A percentile compares a stretch with the other conserved stretches of the same genome.
phyloP scores from a whole-genome alignment of 2,888 invertebrate genomes.

The Linnaemya tessellans region DNA sequence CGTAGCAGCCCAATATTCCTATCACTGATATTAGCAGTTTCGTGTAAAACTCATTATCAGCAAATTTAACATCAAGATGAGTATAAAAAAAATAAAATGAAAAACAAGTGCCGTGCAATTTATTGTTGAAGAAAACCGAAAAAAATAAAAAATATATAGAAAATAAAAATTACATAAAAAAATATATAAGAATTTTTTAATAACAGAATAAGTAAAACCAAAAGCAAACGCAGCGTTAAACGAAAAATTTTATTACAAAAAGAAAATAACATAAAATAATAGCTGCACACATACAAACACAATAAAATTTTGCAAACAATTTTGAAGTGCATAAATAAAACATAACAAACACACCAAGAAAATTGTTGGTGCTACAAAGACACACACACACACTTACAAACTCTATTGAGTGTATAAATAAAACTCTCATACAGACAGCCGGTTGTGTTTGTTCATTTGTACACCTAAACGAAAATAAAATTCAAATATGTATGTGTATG shows the following conservation, averaged over 20 bases:
- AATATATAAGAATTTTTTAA: constrained; percentile 13
- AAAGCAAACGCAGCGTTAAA: neutral
- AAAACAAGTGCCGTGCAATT: neutral
- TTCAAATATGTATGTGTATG: neutral
- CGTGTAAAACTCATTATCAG: neutral
- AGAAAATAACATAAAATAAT: neutral
- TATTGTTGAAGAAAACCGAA: constrained; percentile 1
- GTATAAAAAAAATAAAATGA: neutral
- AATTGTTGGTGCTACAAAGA: constrained; percentile 17
- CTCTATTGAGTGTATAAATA: neutral
- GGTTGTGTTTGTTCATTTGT: constrained; percentile 3
- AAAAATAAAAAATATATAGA: neutral
- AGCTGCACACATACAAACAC: neutral
- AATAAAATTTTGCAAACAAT: neutral
- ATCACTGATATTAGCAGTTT: neutral
- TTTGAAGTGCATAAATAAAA: neutral
- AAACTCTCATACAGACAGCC: neutral
- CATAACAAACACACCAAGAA: neutral
- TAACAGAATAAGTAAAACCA: neutral
- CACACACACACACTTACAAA: neutral
- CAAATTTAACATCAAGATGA: neutral
- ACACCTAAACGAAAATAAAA: neutral
- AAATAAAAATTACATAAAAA: neutral
- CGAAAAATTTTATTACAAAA: constrained; percentile 17
- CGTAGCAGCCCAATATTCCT: too few relatives aligned